Evolutionary conservation across 2,113 vertebrate species (phyloP), one percentile per base, ranked within the genome.

Genomic region (Chloroceryle aenea): DNA sequence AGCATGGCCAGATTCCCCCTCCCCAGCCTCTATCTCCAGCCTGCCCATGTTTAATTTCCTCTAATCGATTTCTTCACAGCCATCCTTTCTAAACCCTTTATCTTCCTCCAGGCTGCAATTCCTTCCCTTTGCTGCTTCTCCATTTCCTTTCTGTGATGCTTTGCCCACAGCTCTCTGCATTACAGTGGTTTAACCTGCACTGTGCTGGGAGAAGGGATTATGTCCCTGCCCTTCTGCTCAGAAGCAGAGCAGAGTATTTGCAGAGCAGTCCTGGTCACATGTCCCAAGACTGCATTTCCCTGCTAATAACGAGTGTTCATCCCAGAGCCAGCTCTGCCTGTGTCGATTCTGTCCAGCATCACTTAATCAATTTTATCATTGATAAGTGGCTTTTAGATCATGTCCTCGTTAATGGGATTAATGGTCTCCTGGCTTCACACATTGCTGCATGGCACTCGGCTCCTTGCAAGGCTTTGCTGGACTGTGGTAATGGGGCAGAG

Each of bases 21-120:
- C 8, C 67, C 59, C 77, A 81, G 80, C 66, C 77, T 77, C 55
- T 50, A 12, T 17, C 63, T 59, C 64, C 79, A 80, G 69, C 69
- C 81, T 36, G 77, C 22, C 87, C 74, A 2, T 7, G 25, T 80
- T 96, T 84, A 36, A 86, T 92, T 87, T 76, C 74, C 75, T 87
- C 58, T 64, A 82, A 94, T 90, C 69, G 10, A 85, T 84, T 92
- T 71, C 79, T 79, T 88, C 74, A 26, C 89, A 90, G 69, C 73
- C 92, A n/a, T 63, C 58, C 52, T 53, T 45, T n/a, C 72, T 32
- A 87, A 95, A 95, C 17, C 87, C 55, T 88, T 92, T 67, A 72
- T 82, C 86, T 61, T 67, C 92, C 94, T 84, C 47, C 84, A 38
- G 88, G 90, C 53, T 93, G 87, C 93, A n/a, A 53, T 64, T 94